Evolutionary conservation across 2,888 invertebrate species (phyloP).

Genomic region (Trissonchulus sp.): DNA sequence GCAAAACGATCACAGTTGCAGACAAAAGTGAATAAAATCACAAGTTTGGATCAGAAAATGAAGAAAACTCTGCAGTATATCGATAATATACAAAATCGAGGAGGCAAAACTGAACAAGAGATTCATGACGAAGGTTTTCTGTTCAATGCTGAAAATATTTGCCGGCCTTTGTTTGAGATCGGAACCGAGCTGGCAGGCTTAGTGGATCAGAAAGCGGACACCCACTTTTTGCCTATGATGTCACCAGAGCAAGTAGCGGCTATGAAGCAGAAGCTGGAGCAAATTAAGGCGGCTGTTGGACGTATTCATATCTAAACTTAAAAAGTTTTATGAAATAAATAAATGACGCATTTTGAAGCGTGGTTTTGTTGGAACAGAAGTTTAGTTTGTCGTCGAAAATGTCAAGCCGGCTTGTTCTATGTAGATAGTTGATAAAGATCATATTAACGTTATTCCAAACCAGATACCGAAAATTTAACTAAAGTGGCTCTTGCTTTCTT

Average conservation of each 20-base stretch:
- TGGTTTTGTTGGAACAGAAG: no score
- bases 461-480: no score
- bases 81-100: neutral
- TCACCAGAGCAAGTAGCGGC: neutral
- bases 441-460: no score
- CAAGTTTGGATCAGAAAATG: neutral
- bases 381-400: no score
- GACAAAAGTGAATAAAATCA: neutral
- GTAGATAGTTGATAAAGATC: no score
- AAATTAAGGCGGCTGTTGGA: no score
- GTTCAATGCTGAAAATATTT: neutral
- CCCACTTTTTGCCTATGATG: neutral
- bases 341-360: no score
- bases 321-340: no score
- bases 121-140: neutral
- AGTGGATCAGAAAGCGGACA: neutral
- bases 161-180: neutral
- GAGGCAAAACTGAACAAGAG: neutral
- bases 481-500: no score
- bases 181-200: neutral
- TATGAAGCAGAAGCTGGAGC: constrained; percentile 4
- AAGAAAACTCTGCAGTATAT: neutral
- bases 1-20: neutral
- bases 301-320: no score
- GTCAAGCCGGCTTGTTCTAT: no score